A percentile compares a stretch with the other conserved stretches of the same genome.
Evolutionary conservation across 2,797 vertebrate species (phyloP).

Genomic region (Danio albolineatus): DNA sequence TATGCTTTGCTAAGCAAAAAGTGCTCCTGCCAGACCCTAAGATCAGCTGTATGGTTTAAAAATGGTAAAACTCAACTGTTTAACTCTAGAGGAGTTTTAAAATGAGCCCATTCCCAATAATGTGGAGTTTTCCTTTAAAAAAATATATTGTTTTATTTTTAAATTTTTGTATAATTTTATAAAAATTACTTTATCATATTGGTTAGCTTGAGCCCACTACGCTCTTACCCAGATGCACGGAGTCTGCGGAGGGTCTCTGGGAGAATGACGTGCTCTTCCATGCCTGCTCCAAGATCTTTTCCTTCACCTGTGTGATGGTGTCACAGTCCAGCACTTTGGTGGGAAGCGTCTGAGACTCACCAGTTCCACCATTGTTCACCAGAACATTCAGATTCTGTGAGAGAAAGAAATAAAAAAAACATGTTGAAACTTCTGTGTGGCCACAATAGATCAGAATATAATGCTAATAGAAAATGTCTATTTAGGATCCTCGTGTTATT

Average conservation of each 20-base stretch:
- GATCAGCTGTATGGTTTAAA: too few species aligned
- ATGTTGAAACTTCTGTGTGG: background rate
- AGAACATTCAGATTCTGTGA: constrained; percentile 90
- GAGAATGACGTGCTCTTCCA: constrained; percentile 90
- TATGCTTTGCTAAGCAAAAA: too few species aligned
- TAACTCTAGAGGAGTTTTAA: too few species aligned
- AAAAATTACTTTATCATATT: background rate
- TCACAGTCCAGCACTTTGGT: constrained; percentile 96
- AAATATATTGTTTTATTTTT: too few species aligned
- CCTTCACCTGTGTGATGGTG: constrained; percentile 97
- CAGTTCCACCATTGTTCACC: constrained; percentile 76
- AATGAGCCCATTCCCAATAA: too few species aligned
- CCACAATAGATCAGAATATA: background rate
- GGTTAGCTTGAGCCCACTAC: background rate
- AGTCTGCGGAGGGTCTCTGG: constrained; percentile 88
- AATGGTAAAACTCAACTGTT: too few species aligned
- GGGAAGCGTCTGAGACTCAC: constrained; percentile 84
- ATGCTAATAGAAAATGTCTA: background rate
- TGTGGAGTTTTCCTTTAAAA: too few species aligned
- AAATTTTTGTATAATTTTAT: background rate
- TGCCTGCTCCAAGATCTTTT: constrained; percentile 94
- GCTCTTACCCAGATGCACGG: constrained; percentile 88
- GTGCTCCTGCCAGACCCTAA: too few species aligned
- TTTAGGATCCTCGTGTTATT: background rate
- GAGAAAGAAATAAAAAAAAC: background rate